Evolutionary conservation across 1,140 invertebrate species (phyloP).

Genomic region (Samia ricini): DNA sequence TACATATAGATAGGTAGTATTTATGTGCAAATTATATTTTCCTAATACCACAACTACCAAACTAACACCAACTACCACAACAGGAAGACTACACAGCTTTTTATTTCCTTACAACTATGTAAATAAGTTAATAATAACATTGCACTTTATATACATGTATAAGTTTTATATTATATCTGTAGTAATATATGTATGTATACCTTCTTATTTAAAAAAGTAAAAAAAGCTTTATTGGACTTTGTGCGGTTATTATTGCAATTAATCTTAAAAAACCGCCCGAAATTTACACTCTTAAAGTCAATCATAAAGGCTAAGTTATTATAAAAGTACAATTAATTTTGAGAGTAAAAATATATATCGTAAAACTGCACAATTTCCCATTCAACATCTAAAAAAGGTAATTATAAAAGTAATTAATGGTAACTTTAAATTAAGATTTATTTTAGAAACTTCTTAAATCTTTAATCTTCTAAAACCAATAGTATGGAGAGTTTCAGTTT

Average conservation of each 20-base stretch:
- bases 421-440: too few relatives aligned
- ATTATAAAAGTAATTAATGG: too few relatives aligned
- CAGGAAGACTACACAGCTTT: slow-evolving; percentile 29
- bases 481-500: too few relatives aligned
- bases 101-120: neutral
- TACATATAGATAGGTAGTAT: slow-evolving; percentile 8
- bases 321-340: too few relatives aligned
- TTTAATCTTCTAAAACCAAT: too few relatives aligned
- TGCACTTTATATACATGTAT: neutral
- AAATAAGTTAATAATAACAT: neutral
- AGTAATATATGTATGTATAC: neutral
- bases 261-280: neutral
- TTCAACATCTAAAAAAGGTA: too few relatives aligned
- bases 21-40: neutral
- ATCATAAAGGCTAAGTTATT: too few relatives aligned
- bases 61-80: slow-evolving; percentile 15
- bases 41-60: slow-evolving; percentile 9
- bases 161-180: neutral
- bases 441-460: too few relatives aligned
- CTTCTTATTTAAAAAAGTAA: too few relatives aligned
- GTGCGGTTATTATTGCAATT: neutral
- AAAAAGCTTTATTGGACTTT: neutral
- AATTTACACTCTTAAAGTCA: neutral
- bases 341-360: too few relatives aligned
- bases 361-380: too few relatives aligned